phyloP scores from a whole-genome alignment of 2,113 vertebrate genomes.

The Apistogramma diplotaenia region DNA sequence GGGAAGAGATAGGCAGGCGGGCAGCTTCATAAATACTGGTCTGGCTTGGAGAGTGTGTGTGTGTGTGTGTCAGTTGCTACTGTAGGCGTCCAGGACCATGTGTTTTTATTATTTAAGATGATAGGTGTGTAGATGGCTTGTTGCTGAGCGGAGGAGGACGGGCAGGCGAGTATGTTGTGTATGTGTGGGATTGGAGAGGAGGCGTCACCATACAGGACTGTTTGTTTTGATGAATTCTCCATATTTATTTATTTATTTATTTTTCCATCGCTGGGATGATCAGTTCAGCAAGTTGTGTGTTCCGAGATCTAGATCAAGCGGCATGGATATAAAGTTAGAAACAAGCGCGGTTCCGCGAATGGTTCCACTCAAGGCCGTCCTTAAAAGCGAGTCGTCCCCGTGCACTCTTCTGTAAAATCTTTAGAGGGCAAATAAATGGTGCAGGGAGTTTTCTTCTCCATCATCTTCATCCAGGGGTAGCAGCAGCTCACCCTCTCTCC shows the following conservation, averaged over 20 bases:
- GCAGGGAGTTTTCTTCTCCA: neutral
- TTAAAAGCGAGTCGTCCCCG: neutral
- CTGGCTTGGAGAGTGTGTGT: slow-evolving; percentile 14
- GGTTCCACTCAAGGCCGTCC: neutral
- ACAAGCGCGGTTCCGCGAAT: neutral
- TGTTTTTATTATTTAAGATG: slow-evolving; percentile 12
- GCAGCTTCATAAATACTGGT: slow-evolving; percentile 60
- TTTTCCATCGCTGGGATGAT: neutral
- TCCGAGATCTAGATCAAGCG: neutral
- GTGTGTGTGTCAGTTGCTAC: neutral
- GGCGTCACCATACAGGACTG: neutral
- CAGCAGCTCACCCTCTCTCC: neutral
- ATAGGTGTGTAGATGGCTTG: slow-evolving; percentile 5
- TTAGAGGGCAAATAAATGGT: neutral
- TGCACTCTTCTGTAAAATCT: too few species aligned
- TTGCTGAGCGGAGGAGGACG: slow-evolving; percentile 12
- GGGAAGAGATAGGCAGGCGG: slow-evolving; percentile 57
- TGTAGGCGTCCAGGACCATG: neutral
- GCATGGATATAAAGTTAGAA: neutral
- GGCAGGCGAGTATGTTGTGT: slow-evolving; percentile 23
- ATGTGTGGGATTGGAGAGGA: slow-evolving; percentile 10
- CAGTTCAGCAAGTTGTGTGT: neutral
- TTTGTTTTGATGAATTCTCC: slow-evolving; percentile 20
- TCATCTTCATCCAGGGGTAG: too few species aligned
- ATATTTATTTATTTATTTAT: neutral